Conservation (phyloP, 2,113 vertebrate genomes). For the Indri indri region DNA sequence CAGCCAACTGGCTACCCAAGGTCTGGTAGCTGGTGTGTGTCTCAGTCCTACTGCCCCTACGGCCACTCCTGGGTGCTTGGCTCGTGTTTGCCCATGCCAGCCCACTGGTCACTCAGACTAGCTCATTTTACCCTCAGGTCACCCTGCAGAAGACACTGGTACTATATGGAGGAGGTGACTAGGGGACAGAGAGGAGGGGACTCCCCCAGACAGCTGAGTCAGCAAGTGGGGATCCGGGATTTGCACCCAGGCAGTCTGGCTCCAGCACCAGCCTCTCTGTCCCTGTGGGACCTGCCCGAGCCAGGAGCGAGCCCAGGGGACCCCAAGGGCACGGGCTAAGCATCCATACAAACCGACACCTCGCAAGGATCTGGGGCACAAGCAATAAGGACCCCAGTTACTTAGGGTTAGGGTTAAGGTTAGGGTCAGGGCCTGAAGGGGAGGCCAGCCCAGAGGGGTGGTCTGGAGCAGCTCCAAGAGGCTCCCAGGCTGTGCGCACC, state of each 20-base stretch:
- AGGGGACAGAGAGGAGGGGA: accelerated
- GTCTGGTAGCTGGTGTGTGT: not conserved
- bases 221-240: not conserved
- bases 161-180: too few relatives aligned
- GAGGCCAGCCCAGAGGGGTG: too few relatives aligned
- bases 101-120: too few relatives aligned
- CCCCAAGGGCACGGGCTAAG: too few relatives aligned
- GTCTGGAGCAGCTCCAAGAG: accelerated
- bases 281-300: not conserved
- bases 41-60: too few relatives aligned
- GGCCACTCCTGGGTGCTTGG: accelerated
- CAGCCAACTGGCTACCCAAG: accelerated
- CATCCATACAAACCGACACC: too few relatives aligned
- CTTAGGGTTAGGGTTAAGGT: not conserved
- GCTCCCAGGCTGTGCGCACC: accelerated
- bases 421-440: not conserved
- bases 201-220: not conserved
- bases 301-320: too few relatives aligned
- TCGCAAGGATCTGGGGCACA: too few relatives aligned
- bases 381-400: too few relatives aligned
- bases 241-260: accelerated
- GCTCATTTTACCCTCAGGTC: too few relatives aligned
- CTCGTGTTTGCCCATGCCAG: not conserved
- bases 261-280: not conserved
- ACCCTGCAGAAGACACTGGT: not conserved